Conservation (phyloP, 2,113 vertebrate species). For the Oreocharis arfaki region DNA sequence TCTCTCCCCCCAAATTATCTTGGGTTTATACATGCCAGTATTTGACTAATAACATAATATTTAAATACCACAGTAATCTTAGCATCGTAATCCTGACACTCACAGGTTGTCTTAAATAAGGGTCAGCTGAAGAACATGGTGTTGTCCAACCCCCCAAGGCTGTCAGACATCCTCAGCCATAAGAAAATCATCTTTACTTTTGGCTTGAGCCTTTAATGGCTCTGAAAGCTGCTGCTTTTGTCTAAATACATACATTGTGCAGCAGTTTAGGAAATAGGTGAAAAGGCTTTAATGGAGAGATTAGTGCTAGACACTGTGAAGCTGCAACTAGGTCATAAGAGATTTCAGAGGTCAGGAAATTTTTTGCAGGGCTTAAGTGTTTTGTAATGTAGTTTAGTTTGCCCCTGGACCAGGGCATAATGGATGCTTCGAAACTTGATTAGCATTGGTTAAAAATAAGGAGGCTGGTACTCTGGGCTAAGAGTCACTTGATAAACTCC, state of each 20-base stretch:
- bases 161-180: slow-evolving; percentile 52
- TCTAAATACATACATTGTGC: slow-evolving; percentile 65
- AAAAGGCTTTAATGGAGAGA: slow-evolving; percentile 79
- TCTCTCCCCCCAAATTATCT: not conserved
- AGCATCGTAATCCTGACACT: slow-evolving; percentile 32
- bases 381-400: slow-evolving; percentile 71
- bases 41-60: slow-evolving; percentile 62
- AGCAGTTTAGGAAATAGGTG: slow-evolving; percentile 63
- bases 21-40: slow-evolving; percentile 12
- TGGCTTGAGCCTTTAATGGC: slow-evolving; percentile 79
- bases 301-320: slow-evolving; percentile 59
- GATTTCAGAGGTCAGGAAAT: slow-evolving; percentile 75
- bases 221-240: slow-evolving; percentile 72
- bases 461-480: slow-evolving; percentile 5
- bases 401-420: slow-evolving; percentile 47
- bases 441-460: slow-evolving; percentile 70
- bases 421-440: slow-evolving; percentile 70
- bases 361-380: slow-evolving; percentile 73
- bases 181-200: slow-evolving; percentile 75
- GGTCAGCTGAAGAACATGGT: slow-evolving; percentile 21
- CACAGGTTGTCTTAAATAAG: slow-evolving; percentile 54
- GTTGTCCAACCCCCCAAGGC: not conserved
- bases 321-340: slow-evolving; percentile 67
- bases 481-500: slow-evolving; percentile 52
- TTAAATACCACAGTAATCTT: slow-evolving; percentile 63